Evolutionary conservation across 2,888 invertebrate genomes (phyloP).

Genomic region (Cheiracanthium punctorium): DNA sequence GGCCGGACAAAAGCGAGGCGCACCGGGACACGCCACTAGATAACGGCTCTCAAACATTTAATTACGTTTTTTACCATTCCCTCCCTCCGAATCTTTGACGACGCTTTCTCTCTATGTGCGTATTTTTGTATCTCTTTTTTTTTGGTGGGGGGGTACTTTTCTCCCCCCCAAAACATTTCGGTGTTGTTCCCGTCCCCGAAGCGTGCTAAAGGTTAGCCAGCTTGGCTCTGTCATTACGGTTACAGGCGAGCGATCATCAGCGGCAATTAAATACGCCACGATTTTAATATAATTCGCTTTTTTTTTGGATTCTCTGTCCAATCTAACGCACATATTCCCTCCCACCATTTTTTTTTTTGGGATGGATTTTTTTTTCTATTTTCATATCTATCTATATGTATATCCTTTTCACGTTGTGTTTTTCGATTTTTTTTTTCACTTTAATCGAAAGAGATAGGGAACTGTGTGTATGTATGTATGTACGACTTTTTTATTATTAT

Average conservation of each 20-base stretch:
- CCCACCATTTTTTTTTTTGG: conserved; percentile 11
- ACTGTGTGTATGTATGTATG: neutral
- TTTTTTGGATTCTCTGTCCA: neutral
- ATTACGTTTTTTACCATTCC: conserved; percentile 58
- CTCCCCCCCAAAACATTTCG: conserved; percentile 17
- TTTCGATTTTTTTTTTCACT: conserved; percentile 60
- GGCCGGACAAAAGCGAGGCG: conserved; percentile 36
- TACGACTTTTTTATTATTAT: neutral
- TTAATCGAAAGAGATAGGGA: conserved; percentile 47
- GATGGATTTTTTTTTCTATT: neutral
- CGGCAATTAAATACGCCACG: conserved; percentile 66
- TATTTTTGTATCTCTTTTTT: too few relatives aligned
- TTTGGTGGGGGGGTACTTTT: conserved; percentile 5
- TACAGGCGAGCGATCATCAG: conserved; percentile 56
- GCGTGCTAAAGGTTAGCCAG: conserved; percentile 51
- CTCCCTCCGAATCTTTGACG: neutral
- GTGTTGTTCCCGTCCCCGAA: conserved; percentile 39
- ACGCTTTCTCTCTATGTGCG: neutral
- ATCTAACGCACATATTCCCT: neutral
- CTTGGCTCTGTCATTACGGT: conserved; percentile 55
- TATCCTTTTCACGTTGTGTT: conserved; percentile 36
- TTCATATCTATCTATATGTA: conserved; percentile 46
- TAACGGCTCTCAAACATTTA: conserved; percentile 70
- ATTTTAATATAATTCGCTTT: conserved; percentile 52
- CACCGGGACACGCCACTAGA: conserved; percentile 31